These are phyloP conservation scores for Heterodera filipjevi DNA, from an alignment of 2,888 invertebrate species.

Conservation along the genomic window DNA sequence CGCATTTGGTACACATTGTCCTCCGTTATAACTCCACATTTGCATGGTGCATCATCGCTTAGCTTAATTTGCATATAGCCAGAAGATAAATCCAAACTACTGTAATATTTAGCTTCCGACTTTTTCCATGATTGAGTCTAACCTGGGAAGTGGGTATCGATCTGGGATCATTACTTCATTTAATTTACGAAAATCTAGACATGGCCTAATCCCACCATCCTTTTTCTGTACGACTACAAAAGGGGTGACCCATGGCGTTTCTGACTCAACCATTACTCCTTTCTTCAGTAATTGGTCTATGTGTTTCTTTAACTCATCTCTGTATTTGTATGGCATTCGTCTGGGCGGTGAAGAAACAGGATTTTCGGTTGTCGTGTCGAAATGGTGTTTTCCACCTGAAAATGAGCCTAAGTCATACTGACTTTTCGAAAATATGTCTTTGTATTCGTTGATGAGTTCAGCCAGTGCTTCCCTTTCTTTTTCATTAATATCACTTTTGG, in stretches of 20 bases:
- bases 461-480: conserved; percentile 17
- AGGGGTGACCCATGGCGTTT: conserved; percentile 47
- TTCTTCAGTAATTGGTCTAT: conserved; percentile 40
- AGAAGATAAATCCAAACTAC: conserved; percentile 24
- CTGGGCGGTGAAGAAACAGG: conserved; percentile 38
- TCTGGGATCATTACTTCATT: conserved; percentile 45
- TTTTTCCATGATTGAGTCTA: conserved; percentile 33
- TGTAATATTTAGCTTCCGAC: conserved; percentile 32
- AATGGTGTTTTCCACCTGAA: conserved; percentile 36
- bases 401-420: conserved; percentile 48
- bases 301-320: conserved; percentile 44
- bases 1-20: conserved; percentile 40
- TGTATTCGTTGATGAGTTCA: conserved; percentile 29
- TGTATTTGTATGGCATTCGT: conserved; percentile 42
- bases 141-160: conserved; percentile 33
- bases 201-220: conserved; percentile 45
- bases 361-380: conserved; percentile 45
- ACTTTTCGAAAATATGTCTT: conserved; percentile 41
- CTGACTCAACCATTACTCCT: conserved; percentile 40
- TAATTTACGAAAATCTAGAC: conserved; percentile 45
- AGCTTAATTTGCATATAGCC: conserved; percentile 33
- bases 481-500: neutral
- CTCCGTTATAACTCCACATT: conserved; percentile 40
- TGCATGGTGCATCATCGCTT: conserved; percentile 25
- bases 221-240: conserved; percentile 45